phyloP scores from a whole-genome alignment of 2,888 invertebrate genomes.

The Steinernema hermaphroditum region DNA sequence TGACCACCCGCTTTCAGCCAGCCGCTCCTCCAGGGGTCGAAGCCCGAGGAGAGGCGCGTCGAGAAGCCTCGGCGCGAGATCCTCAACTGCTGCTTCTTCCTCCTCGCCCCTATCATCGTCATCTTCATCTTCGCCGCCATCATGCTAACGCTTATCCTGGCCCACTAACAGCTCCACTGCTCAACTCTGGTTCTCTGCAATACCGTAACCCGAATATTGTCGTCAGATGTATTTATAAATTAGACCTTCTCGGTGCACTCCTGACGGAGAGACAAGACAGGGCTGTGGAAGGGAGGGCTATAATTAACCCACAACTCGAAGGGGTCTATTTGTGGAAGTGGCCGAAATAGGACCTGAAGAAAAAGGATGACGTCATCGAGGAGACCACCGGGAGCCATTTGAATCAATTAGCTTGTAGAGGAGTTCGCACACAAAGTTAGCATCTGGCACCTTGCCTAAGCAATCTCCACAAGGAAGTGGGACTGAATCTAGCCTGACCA shows the following conservation, averaged over 20 bases:
- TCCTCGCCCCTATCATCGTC: slow-evolving; percentile 49
- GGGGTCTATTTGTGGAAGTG: too few species aligned
- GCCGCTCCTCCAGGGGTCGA: neutral
- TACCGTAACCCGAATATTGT: slow-evolving; percentile 19
- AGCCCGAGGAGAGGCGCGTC: neutral
- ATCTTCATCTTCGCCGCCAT: slow-evolving; percentile 48
- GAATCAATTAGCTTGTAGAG: too few species aligned
- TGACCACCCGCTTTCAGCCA: slow-evolving; percentile 3
- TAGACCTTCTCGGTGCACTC: neutral
- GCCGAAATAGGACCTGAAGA: too few species aligned
- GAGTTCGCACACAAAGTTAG: too few species aligned
- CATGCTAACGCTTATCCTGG: slow-evolving; percentile 49
- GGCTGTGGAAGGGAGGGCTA: too few species aligned
- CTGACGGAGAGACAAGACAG: too few species aligned
- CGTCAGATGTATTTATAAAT: slow-evolving; percentile 22
- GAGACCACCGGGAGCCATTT: too few species aligned
- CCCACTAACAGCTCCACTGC: slow-evolving; percentile 19
- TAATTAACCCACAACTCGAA: too few species aligned
- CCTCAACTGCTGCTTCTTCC: slow-evolving; percentile 49
- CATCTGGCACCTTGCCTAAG: too few species aligned
- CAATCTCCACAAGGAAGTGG: too few species aligned
- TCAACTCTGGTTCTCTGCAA: slow-evolving; percentile 7
- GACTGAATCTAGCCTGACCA: too few species aligned
- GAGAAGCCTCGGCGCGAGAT: slow-evolving; percentile 16
- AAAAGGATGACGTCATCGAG: too few species aligned